Evolutionary conservation across 2,113 vertebrate species (phyloP).

Genomic region (Rhinichthys klamathensis): DNA sequence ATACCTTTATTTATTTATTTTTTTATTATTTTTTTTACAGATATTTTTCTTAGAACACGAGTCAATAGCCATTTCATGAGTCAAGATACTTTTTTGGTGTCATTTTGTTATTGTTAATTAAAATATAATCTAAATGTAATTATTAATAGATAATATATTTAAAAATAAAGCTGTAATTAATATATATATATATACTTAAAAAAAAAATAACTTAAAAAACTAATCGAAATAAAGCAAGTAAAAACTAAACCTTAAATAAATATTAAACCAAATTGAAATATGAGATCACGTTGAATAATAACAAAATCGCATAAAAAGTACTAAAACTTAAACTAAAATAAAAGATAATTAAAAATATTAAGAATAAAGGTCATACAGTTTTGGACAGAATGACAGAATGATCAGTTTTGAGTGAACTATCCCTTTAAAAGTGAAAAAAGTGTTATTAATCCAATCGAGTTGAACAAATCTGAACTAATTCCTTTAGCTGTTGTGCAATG

Average conservation of each 20-base stretch:
- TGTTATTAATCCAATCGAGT: neutral
- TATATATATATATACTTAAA: too few relatives aligned
- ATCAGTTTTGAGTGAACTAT: neutral
- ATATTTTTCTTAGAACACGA: too few relatives aligned
- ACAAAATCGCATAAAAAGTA: neutral
- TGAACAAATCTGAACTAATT: neutral
- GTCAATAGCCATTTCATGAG: too few relatives aligned
- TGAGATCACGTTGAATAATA: neutral
- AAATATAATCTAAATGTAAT: too few relatives aligned
- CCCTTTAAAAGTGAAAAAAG: neutral
- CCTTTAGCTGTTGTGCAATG: neutral
- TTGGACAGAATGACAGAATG: neutral
- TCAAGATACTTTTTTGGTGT: too few relatives aligned
- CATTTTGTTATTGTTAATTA: too few relatives aligned
- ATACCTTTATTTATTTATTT: too few relatives aligned
- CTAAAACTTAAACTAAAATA: neutral
- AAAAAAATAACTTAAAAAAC: neutral
- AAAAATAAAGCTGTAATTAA: too few relatives aligned
- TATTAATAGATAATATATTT: too few relatives aligned
- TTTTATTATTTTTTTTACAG: too few relatives aligned
- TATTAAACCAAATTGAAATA: neutral
- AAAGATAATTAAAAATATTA: neutral
- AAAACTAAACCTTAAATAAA: neutral
- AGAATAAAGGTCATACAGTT: too few relatives aligned
- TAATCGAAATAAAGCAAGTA: too few relatives aligned